Conservation (phyloP, 2,888 invertebrate genomes). For the Sthenelais limicola region DNA sequence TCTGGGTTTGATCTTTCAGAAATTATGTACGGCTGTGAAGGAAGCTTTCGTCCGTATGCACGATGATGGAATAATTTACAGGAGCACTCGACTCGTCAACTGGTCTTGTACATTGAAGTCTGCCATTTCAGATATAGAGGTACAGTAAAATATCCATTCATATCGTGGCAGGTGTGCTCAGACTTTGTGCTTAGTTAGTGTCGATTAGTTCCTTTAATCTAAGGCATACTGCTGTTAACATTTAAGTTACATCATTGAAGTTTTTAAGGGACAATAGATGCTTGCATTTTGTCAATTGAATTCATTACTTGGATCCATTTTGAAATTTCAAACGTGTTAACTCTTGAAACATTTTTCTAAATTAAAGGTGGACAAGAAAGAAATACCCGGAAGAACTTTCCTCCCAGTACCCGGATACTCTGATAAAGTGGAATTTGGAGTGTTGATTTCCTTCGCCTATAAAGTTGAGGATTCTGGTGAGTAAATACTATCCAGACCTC, state of each 20-base stretch:
- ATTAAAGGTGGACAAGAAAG: slow-evolving; percentile 88
- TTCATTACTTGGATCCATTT: no score
- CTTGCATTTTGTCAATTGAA: no score
- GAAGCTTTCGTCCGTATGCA: slow-evolving; percentile 95
- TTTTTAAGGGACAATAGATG: no score
- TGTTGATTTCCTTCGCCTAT: slow-evolving; percentile 93
- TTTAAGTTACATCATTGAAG: no score
- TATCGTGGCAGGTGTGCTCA: no score
- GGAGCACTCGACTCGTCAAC: slow-evolving; percentile 95
- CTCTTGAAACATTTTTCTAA: background rate
- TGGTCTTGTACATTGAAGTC: slow-evolving; percentile 98
- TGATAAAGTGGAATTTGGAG: slow-evolving; percentile 93
- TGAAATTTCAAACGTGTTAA: no score
- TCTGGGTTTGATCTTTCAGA: no score
- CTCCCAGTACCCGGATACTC: slow-evolving; percentile 92
- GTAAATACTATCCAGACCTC: no score
- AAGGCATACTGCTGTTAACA: no score
- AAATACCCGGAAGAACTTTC: slow-evolving; percentile 87
- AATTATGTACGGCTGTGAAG: slow-evolving; percentile 81
- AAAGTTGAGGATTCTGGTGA: slow-evolving; percentile 78
- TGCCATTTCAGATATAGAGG: slow-evolving; percentile 99
- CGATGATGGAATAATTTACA: slow-evolving; percentile 90
- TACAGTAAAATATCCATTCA: no score
- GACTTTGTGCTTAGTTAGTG: no score
- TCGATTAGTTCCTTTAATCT: no score